These are phyloP conservation scores for Dryoscopus gambensis DNA, from an alignment of 2,113 vertebrate genomes.

Conservation along the genomic window DNA sequence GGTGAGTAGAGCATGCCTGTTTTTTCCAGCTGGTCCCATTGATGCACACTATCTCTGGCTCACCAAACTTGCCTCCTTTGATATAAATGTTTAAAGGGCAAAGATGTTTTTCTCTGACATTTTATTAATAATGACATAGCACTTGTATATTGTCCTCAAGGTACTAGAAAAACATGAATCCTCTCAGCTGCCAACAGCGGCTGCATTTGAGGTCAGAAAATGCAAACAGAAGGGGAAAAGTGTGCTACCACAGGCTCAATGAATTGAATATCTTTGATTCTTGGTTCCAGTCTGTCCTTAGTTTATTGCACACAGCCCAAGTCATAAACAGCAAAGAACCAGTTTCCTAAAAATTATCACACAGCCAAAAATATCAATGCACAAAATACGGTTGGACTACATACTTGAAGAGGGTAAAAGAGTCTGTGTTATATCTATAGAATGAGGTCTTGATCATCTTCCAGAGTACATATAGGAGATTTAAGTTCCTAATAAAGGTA, in stretches of 20 bases:
- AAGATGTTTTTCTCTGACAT: neutral
- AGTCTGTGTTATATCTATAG: neutral
- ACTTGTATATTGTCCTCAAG: neutral
- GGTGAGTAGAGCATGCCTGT: neutral
- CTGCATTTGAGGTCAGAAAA: neutral
- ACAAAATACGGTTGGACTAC: neutral
- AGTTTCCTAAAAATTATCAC: neutral
- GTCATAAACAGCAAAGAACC: neutral
- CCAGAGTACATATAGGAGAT: neutral
- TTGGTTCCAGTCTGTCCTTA: neutral
- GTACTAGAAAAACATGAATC: neutral
- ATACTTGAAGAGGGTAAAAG: neutral
- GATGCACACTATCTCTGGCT: neutral
- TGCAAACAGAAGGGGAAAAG: neutral
- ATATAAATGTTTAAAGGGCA: neutral
- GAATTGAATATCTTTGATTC: neutral
- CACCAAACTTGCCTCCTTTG: neutral
- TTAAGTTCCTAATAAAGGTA: neutral
- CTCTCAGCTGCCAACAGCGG: neutral
- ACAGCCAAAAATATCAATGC: neutral
- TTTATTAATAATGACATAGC: slow-evolving; percentile 6
- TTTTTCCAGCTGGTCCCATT: neutral
- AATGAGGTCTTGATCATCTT: neutral
- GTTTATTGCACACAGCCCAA: neutral
- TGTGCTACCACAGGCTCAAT: neutral